phyloP scores from a whole-genome alignment of 1,140 invertebrate species.

The Bombus fervidus region DNA sequence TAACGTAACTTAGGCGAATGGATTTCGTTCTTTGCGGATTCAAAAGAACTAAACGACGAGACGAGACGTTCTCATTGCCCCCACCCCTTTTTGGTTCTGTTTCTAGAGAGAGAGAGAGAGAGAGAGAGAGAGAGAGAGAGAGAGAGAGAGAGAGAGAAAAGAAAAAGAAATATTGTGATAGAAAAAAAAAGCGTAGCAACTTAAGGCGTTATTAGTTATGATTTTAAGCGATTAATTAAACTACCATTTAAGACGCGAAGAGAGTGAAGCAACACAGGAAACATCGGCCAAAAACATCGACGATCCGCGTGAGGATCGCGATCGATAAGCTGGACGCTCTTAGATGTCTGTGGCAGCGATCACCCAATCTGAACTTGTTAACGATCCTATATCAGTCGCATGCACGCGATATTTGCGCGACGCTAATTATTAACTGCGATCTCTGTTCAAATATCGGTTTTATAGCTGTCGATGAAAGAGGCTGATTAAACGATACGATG shows the following conservation, averaged over 20 bases:
- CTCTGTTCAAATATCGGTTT: constrained; percentile 49
- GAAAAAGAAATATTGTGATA: constrained; percentile 57
- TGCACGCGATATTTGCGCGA: background rate
- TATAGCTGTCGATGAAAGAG: constrained; percentile 67
- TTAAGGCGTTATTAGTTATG: constrained; percentile 35
- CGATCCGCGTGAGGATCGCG: background rate
- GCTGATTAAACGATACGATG: constrained; percentile 68
- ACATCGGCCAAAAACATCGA: background rate
- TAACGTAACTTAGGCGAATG: too few species aligned
- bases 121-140: background rate
- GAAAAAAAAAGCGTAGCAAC: constrained; percentile 45
- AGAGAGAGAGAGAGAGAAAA: too few species aligned
- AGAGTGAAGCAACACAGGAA: background rate
- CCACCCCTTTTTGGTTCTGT: background rate
- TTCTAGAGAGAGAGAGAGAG: background rate
- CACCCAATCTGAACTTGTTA: too few species aligned
- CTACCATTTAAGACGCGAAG: constrained; percentile 30
- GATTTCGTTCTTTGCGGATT: too few species aligned
- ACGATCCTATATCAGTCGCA: background rate
- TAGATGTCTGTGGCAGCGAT: background rate
- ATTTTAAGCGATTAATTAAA: constrained; percentile 44
- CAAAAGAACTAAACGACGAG: background rate
- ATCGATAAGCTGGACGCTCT: background rate
- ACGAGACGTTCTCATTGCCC: too few species aligned
- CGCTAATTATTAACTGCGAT: constrained; percentile 20